phyloP scores from a whole-genome alignment of 2,888 invertebrate species.

The Latheticus oryzae region DNA sequence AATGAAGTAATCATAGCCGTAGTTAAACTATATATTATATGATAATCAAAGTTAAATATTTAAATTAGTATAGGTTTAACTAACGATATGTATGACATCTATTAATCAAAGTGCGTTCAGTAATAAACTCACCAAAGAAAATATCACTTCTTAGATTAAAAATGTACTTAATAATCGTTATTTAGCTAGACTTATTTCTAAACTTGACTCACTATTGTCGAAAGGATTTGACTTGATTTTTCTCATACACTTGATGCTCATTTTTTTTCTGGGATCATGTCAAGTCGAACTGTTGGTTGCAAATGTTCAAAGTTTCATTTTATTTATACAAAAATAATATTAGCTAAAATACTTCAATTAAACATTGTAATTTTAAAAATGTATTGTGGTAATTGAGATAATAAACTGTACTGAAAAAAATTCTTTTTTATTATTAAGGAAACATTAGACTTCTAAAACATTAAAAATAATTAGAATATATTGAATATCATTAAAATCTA shows the following conservation, averaged over 20 bases:
- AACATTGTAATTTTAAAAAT: constrained; percentile 44
- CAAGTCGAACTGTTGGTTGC: constrained; percentile 19
- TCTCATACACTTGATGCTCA: constrained; percentile 1
- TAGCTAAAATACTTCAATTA: constrained; percentile 41
- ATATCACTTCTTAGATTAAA: constrained; percentile 23
- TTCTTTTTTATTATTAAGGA: too few species aligned
- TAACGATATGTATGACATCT: constrained; percentile 16
- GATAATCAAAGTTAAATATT: constrained; percentile 32
- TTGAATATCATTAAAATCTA: too few species aligned
- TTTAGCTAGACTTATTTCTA: constrained; percentile 13
- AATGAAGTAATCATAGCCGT: constrained; percentile 34
- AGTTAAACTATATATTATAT: constrained; percentile 32
- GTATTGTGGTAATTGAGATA: constrained; percentile 44
- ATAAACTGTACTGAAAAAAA: constrained; percentile 34
- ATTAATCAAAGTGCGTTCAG: constrained; percentile 25
- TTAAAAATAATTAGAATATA: too few species aligned
- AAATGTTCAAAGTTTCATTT: constrained; percentile 19
- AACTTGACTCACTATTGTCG: constrained; percentile 32
- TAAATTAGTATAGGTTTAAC: constrained; percentile 31
- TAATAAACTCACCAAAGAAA: constrained; percentile 9
- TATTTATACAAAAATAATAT: constrained; percentile 39
- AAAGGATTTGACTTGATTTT: constrained; percentile 27
- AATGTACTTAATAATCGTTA: constrained; percentile 22
- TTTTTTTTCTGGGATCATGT: constrained; percentile 19
- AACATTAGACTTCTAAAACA: too few species aligned